Base-by-base conservation (phyloP, 2,797 vertebrate species). In the Xiphophorus birchmanni region DNA sequence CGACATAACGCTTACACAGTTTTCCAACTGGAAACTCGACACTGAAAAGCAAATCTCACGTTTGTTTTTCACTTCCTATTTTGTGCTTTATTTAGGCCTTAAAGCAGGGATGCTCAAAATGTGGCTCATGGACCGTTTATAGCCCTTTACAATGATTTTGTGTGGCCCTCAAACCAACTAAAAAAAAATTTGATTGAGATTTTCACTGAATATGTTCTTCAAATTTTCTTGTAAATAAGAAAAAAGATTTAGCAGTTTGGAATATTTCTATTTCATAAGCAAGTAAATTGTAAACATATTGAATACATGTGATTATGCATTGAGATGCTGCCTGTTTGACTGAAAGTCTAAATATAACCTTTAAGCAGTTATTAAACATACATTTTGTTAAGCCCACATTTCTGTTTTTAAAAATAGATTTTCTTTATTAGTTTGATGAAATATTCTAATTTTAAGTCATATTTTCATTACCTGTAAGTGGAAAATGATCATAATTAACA, bases 21-120 rank as follows among this genome's bases (percentile, higher is more conserved):
- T 35, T 48, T 81, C 82, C 78, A 77, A 87, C 87, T 85, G 85
- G 88, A 87, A 90, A 77, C 80, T 54, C 52, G 8, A 26, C 52
- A 26, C 52, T 26, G 21, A 4, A 54, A 54, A 54, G 52, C 23
- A 54, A 26, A 54, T 26, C 58, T 45, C 8, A 42, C 15, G 5
- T 65, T 42, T 12, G 23, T 23, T 26, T 67, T 11, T 40, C 17
- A 42, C 37, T 42, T 37, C 0, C 21, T 69, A 2, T 26, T 69
- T 2, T 8, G 17, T 63, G 29, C 21, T 42, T 5, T 11, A 69
- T 69, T 67, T 9, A 67, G 3, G 2, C 35, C 63, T 10, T 3
- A n/a, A 71, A 44, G 23, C 67, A n/a, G 67, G 12, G 69, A 72
- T 72, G 42, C n/a, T 44, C 26, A 42, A 69, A 5, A 13, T n/a